Percentiles rank a stretch among this genome's conserved stretches.
phyloP scores from a whole-genome alignment of 1,140 invertebrate genomes.

The Cylas formicarius region DNA sequence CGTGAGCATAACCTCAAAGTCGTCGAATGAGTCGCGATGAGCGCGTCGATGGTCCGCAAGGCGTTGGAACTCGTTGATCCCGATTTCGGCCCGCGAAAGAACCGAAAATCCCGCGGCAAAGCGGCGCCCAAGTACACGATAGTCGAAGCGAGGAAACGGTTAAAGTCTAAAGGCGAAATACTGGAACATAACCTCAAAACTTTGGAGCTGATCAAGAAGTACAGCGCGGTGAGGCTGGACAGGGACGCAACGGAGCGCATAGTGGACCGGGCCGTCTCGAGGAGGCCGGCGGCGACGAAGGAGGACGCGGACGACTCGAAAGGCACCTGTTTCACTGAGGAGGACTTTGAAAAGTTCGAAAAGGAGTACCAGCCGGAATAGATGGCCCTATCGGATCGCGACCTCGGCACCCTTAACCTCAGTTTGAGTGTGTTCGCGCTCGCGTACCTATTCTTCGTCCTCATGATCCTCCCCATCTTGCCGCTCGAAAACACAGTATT shows the following conservation, averaged over 20 bases:
- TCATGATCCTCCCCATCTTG: slow-evolving; percentile 34
- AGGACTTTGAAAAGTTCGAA: slow-evolving; percentile 48
- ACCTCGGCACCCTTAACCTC: slow-evolving; percentile 25
- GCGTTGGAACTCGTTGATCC: slow-evolving; percentile 45
- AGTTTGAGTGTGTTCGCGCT: slow-evolving; percentile 20
- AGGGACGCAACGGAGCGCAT: slow-evolving; percentile 39
- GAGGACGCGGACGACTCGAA: slow-evolving; percentile 40
- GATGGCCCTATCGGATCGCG: slow-evolving; percentile 28
- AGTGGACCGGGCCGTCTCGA: slow-evolving; percentile 45
- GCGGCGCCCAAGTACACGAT: slow-evolving; percentile 28
- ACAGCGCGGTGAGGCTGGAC: slow-evolving; percentile 39
- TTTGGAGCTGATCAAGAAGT: slow-evolving; percentile 30
- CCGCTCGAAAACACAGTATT: slow-evolving; percentile 28
- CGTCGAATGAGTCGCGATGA: slow-evolving; percentile 44
- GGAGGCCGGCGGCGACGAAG: slow-evolving; percentile 43
- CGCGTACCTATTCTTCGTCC: slow-evolving; percentile 29
- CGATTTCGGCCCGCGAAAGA: slow-evolving; percentile 32
- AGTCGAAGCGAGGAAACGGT: slow-evolving; percentile 26
- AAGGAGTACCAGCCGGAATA: slow-evolving; percentile 44
- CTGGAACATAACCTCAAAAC: slow-evolving; percentile 44
- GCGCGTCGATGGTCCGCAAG: slow-evolving; percentile 45
- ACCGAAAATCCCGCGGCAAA: slow-evolving; percentile 10
- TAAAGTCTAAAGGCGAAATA: slow-evolving; percentile 31
- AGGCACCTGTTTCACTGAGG: slow-evolving; percentile 49
- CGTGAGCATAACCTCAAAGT: no score